A percentile compares a stretch with the other conserved stretches of the same genome.
These are phyloP conservation scores for Acrossocheilus fasciatus DNA, from an alignment of 2,797 vertebrate genomes.

Conservation along the genomic window DNA sequence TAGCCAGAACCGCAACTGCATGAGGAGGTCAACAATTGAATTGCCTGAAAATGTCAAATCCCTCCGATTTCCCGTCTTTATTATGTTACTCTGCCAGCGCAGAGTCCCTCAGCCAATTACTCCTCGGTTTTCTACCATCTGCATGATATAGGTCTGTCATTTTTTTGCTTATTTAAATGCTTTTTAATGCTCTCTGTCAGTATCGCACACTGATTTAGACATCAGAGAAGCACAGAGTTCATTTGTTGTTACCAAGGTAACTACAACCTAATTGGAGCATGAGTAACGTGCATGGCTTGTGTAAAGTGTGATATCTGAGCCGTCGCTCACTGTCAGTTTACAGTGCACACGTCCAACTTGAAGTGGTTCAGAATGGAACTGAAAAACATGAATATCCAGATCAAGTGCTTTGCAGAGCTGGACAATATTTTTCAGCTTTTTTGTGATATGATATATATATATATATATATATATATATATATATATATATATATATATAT, in stretches of 20 bases:
- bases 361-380: neutral
- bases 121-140: constrained; percentile 35
- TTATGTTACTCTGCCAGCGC: constrained; percentile 64
- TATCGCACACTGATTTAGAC: constrained; percentile 3
- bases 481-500: neutral
- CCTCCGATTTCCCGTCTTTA: constrained; percentile 61
- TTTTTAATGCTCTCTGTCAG: constrained; percentile 7
- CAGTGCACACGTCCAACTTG: constrained; percentile 9
- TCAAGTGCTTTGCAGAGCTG: neutral
- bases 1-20: constrained; percentile 51
- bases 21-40: constrained; percentile 71
- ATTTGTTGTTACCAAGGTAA: constrained; percentile 26
- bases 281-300: constrained; percentile 22
- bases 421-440: neutral
- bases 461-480: neutral
- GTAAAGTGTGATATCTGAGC: constrained; percentile 18
- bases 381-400: neutral
- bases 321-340: neutral
- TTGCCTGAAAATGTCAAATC: constrained; percentile 71
- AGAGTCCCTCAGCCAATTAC: constrained; percentile 67
- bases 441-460: neutral
- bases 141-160: neutral
- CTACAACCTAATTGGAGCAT: constrained; percentile 29
- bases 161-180: neutral
- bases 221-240: constrained; percentile 9